These are phyloP conservation scores for Dendrolimus kikuchii DNA, from an alignment of 1,140 invertebrate species.

Conservation along the genomic window DNA sequence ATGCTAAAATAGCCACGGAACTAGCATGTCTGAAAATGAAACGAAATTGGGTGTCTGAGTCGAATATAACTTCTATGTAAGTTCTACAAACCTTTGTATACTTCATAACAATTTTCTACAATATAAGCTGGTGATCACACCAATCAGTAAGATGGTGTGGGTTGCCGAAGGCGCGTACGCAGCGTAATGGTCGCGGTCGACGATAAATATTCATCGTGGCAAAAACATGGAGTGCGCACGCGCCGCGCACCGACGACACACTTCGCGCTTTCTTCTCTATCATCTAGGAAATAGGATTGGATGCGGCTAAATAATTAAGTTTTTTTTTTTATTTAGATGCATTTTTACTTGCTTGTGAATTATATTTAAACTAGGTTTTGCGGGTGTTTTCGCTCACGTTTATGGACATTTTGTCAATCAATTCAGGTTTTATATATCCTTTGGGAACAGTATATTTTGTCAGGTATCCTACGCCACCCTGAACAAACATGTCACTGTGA, in stretches of 20 bases:
- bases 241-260: slow-evolving; percentile 42
- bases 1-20: no score
- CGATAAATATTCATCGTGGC: slow-evolving; percentile 66
- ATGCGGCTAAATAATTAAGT: slow-evolving; percentile 11
- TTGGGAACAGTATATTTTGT: no score
- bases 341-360: background rate
- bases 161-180: slow-evolving; percentile 16
- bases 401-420: background rate
- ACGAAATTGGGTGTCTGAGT: no score
- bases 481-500: no score
- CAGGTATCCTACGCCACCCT: no score
- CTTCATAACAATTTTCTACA: no score
- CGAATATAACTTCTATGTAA: no score
- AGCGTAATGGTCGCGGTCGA: slow-evolving; percentile 48
- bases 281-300: slow-evolving; percentile 19
- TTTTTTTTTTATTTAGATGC: background rate
- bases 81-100: no score
- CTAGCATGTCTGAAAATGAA: no score
- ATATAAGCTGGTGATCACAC: no score
- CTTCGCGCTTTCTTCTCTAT: slow-evolving; percentile 55
- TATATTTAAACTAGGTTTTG: no score
- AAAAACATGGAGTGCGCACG: slow-evolving; percentile 60
- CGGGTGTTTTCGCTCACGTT: background rate
- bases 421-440: no score
- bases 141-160: slow-evolving; percentile 21